Base-by-base conservation (phyloP, 2,888 invertebrate genomes). In the Therioaphis trifolii region DNA sequence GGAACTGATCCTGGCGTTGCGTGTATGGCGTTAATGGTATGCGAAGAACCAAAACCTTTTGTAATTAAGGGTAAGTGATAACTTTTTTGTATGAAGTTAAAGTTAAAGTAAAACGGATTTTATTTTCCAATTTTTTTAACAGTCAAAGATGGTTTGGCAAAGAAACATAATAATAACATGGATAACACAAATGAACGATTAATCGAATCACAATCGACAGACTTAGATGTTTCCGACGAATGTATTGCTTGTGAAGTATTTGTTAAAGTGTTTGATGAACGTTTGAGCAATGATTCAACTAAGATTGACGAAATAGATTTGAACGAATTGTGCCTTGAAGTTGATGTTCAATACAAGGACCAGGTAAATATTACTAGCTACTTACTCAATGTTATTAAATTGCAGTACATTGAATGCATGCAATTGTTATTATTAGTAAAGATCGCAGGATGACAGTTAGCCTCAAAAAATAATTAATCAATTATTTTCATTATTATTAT, bases 211-310 rank as follows among this genome's bases (percentile, higher is more conserved):
- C n/a, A 58, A 29, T 40, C 40, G 2, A 9, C 11, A 27, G 58
- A 66, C 52, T 68, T 69, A 12, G 78, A 63, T 27, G 55, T n/a
- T 24, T 69, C 84, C 4, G 58, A 49, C 7, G 63, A 74, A 24
- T 85, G 85, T 78, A 74, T 58, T 27, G 72, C 77, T 7, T 85
- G 85, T 14, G 84, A 85, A 72, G 49, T 77, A 27, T 82, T 85
- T 40, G 66, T 77, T 4, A 27, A 80, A 58, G 61, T 84, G 14
- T 84, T 84, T 40, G 80, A 66, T 43, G 75, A 72, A 21, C 58
- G 58, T 61, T 58, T 80, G 5, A 80, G 21, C 11, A 71, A 71
- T 7, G 43, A 71, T 29, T 52, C 71, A 2, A 2, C 46, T 9
- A 29, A 4, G 0, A 18, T 80, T 49, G 35, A 82, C 1, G 24